Evolutionary conservation across 2,113 vertebrate genomes (phyloP), one percentile per base, ranked within the genome.

Genomic region (Rallus limicola): DNA sequence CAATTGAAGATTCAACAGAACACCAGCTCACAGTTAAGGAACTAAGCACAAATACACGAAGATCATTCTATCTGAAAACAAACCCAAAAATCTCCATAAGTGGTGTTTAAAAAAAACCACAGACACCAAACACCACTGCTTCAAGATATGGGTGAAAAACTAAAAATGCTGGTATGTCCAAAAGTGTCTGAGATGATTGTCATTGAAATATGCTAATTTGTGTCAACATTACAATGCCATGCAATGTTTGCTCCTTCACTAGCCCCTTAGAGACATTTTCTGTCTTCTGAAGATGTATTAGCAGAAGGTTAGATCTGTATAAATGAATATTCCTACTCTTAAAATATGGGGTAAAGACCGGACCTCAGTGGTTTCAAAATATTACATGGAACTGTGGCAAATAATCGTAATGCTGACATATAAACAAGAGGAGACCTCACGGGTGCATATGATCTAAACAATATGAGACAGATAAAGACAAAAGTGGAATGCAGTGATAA

Each of bases 401-500:
- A 26, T 33, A 26, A 42, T 42, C 7, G 6, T 53, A 33, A 34
- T 7, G 6, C 3, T 48, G 28, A 36, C 29, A 28, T 25, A 70
- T 48, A n/a, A 36, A 59, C 38, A 81, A 81, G 44, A 77, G 26
- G 53, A 62, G 24, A 46, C 2, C 5, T 59, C 25, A 40, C 5
- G 72, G 40, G 26, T 82, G 11, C 17, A 25, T 50, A 34, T 5
- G 4, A n/a, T 20, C 16, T 60, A 85, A 56, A 50, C 48, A 76
- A 31, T 38, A 34, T 10, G 33, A 53, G 31, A 58, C 7, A 72
- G 42, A 60, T n/a, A 53, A 80, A 80, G 42, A 56, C 24, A 62
- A 50, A 71, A 70, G 18, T 33, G 9, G 13, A 6, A 6, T 68
- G 42, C 13, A 0, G 0, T 33, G 36, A 82, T 87, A 76, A 63